These are phyloP conservation scores for Lophius americanus DNA, from an alignment of 2,797 vertebrate genomes.

Conservation along the genomic window DNA sequence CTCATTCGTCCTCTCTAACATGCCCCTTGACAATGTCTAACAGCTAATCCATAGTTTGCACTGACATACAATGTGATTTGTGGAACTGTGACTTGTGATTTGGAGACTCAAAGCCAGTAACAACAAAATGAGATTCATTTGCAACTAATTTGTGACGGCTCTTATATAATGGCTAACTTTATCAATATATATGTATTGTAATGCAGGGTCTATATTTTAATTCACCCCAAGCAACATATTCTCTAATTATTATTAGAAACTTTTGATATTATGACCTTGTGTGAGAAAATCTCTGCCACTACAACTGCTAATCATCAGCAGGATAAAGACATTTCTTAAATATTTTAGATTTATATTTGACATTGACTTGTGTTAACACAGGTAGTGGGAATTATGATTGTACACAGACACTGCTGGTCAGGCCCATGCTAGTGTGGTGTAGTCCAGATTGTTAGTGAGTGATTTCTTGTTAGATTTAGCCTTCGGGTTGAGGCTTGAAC, in stretches of 20 bases:
- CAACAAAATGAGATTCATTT: conserved; percentile 44
- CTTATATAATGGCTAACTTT: conserved; percentile 15
- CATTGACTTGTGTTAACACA: conserved; percentile 22
- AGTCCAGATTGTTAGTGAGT: conserved; percentile 54
- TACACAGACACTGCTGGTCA: conserved; percentile 40
- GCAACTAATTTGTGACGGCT: background rate
- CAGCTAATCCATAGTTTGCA: conserved; percentile 76
- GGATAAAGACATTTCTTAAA: background rate
- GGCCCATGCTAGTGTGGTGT: conserved; percentile 32
- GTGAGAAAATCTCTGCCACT: conserved; percentile 12
- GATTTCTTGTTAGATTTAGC: conserved; percentile 62
- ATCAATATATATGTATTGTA: conserved; percentile 12
- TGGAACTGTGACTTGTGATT: conserved; percentile 35
- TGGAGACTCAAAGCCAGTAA: conserved; percentile 46
- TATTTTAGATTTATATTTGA: background rate
- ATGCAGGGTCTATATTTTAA: background rate
- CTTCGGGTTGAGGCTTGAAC: conserved; percentile 52
- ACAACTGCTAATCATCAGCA: background rate
- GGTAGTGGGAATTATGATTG: conserved; percentile 31
- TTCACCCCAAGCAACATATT: conserved; percentile 7
- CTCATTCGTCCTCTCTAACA: conserved; percentile 67
- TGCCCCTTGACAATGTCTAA: conserved; percentile 76
- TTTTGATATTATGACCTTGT: conserved; percentile 13
- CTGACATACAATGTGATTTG: conserved; percentile 44
- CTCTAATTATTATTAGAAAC: conserved; percentile 36